Evolutionary conservation across 1,140 invertebrate species (phyloP).

Genomic region (Plutomurus gul): DNA sequence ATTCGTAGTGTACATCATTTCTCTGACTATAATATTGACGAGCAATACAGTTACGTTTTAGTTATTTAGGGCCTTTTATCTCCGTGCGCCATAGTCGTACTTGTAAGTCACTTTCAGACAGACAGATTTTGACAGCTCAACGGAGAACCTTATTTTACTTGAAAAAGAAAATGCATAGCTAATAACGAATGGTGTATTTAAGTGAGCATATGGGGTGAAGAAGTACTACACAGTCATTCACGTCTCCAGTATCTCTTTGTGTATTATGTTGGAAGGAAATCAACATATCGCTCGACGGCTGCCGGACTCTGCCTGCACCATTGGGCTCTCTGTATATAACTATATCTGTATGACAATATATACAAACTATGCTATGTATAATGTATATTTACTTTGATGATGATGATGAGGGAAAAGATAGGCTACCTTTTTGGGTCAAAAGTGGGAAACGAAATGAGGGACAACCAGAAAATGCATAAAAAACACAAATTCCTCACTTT

Average conservation of each 20-base stretch:
- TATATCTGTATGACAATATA: too few relatives aligned
- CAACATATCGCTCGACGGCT: background rate
- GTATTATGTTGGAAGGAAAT: background rate
- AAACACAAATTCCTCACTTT: slow-evolving; percentile 17
- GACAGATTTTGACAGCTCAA: slow-evolving; percentile 4
- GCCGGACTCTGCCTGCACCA: background rate
- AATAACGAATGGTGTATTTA: background rate
- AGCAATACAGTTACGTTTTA: too few relatives aligned
- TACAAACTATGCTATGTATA: too few relatives aligned
- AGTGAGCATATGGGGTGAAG: background rate
- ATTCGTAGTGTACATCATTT: background rate
- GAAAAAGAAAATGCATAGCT: slow-evolving; percentile 17
- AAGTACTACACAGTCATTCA: background rate
- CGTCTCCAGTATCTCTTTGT: background rate
- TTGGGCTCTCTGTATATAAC: background rate
- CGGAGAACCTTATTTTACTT: slow-evolving; percentile 19
- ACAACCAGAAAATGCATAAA: slow-evolving; percentile 19
- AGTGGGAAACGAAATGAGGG: slow-evolving; percentile 16
- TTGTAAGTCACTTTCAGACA: background rate
- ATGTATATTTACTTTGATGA: background rate
- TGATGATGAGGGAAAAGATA: background rate
- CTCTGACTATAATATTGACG: background rate
- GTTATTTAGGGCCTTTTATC: too few relatives aligned
- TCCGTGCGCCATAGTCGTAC: too few relatives aligned
- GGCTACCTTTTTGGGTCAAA: slow-evolving; percentile 20